Conservation (phyloP, 2,888 invertebrate genomes). For the Meliscaeva auricollis region DNA sequence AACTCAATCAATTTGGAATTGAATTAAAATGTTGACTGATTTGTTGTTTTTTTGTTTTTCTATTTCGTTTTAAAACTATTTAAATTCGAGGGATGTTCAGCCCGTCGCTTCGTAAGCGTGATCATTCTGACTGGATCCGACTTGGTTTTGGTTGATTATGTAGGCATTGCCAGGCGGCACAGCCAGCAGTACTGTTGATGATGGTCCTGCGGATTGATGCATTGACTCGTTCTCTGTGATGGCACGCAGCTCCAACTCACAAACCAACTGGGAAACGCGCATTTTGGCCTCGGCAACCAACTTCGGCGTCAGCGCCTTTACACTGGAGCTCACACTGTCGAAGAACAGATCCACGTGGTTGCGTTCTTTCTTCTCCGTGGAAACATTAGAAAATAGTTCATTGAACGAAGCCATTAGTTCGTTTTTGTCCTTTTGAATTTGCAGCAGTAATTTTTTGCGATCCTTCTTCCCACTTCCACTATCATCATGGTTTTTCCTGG, state of each 20-base stretch:
- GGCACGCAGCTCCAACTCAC: slow-evolving; percentile 78
- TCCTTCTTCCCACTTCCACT: slow-evolving; percentile 76
- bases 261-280: slow-evolving; percentile 78
- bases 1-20: too few species aligned
- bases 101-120: slow-evolving; percentile 37
- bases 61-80: not conserved
- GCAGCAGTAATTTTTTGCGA: slow-evolving; percentile 79
- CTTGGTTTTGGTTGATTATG: slow-evolving; percentile 65
- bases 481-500: not conserved
- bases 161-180: slow-evolving; percentile 46
- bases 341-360: slow-evolving; percentile 80
- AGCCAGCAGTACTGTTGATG: slow-evolving; percentile 44
- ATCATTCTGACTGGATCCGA: slow-evolving; percentile 61
- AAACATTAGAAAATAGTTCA: slow-evolving; percentile 78
- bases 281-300: slow-evolving; percentile 78
- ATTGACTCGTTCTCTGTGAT: slow-evolving; percentile 75
- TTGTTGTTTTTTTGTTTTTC: not conserved
- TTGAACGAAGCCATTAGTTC: slow-evolving; percentile 82
- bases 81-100: slow-evolving; percentile 16
- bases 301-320: slow-evolving; percentile 78
- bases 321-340: slow-evolving; percentile 78
- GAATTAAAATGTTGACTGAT: not conserved
- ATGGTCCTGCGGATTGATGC: slow-evolving; percentile 19
- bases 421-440: slow-evolving; percentile 81
- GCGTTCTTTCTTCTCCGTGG: slow-evolving; percentile 77